These are phyloP conservation scores for Aplysina aerophoba DNA, from an alignment of 37 sponge, comb jelly and placozoan genomes.

Conservation along the genomic window DNA sequence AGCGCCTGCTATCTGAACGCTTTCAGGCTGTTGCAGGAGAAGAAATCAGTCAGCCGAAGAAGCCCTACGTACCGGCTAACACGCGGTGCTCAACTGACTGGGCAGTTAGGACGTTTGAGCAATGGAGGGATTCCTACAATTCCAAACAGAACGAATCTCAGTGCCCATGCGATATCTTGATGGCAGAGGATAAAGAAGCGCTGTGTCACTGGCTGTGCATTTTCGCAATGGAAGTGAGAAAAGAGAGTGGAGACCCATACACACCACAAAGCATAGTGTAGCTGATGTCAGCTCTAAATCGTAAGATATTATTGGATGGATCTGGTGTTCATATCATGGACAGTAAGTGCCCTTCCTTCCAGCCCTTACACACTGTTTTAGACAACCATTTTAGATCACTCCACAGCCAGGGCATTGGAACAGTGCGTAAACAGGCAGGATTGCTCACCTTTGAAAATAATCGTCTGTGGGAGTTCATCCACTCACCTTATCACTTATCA, in stretches of 20 bases:
- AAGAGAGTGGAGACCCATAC: conserved; percentile 13
- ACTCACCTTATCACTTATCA: too few species aligned
- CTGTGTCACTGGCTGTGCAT: background rate
- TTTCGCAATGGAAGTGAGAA: background rate
- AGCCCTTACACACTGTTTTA: background rate
- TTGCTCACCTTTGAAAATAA: conserved; percentile 2
- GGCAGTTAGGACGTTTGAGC: background rate
- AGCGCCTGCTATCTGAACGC: background rate
- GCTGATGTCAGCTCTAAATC: background rate
- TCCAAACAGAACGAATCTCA: background rate
- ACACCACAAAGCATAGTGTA: background rate
- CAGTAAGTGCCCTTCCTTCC: background rate
- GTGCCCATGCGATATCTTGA: background rate
- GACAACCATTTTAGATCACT: background rate
- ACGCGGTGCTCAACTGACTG: conserved; percentile 3
- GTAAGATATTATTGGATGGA: background rate
- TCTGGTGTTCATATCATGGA: conserved; percentile 1
- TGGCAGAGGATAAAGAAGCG: background rate
- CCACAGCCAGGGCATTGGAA: background rate
- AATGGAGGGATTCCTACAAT: background rate
- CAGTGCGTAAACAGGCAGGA: conserved; percentile 7
- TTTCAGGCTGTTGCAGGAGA: background rate
- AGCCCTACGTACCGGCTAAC: background rate
- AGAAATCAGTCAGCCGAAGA: background rate
- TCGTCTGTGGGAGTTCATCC: too few species aligned